A percentile compares a stretch with the other conserved stretches of the same genome.
Conservation (phyloP, 2,888 invertebrate genomes). For the Chalcosyrphus nemorum region DNA sequence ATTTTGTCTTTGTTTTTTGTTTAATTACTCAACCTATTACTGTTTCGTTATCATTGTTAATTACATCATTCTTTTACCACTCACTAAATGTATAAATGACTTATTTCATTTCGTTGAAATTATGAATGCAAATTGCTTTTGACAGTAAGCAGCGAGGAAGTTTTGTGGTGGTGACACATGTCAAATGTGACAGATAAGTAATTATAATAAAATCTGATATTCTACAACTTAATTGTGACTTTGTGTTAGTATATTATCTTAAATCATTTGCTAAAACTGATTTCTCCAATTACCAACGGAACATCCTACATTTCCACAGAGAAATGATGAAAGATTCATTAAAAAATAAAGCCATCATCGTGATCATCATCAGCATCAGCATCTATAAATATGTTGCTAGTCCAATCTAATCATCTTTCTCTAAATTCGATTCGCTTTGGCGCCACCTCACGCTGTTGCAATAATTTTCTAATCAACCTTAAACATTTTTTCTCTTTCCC, state of each 20-base stretch:
- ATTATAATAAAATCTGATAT: too few relatives aligned
- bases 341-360: slow-evolving; percentile 36
- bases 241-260: too few relatives aligned
- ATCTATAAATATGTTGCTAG: neutral
- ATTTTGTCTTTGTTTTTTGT: slow-evolving; percentile 1
- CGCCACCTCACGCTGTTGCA: slow-evolving; percentile 7
- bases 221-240: too few relatives aligned
- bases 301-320: neutral
- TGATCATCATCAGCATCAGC: slow-evolving; percentile 28
- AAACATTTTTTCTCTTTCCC: neutral
- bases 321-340: neutral
- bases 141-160: too few relatives aligned
- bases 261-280: slow-evolving; percentile 18
- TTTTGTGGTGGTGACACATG: too few relatives aligned
- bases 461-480: slow-evolving; percentile 41
- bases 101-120: neutral
- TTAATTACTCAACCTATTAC: slow-evolving; percentile 18
- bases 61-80: slow-evolving; percentile 24
- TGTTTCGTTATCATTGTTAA: neutral
- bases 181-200: too few relatives aligned
- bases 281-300: slow-evolving; percentile 17
- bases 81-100: neutral
- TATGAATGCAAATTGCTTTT: neutral
- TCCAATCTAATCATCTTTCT: neutral
- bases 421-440: neutral